Evolutionary conservation across 2,113 vertebrate species (phyloP), one percentile per base, ranked within the genome.

Genomic region (Rostratula benghalensis): DNA sequence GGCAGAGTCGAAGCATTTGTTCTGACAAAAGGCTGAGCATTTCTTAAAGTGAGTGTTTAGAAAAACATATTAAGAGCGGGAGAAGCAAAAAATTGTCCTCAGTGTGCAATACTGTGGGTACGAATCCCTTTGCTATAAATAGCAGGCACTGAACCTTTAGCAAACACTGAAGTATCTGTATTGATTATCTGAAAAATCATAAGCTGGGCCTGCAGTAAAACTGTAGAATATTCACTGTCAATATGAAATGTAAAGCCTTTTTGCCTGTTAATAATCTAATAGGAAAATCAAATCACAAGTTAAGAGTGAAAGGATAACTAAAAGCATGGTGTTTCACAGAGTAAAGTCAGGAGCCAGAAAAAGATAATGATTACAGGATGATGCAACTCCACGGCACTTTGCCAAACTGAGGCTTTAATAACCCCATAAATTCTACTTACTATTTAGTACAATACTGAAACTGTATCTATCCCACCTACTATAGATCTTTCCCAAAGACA

Each of bases 321-420:
- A 96, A 93, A 90, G 96, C 90, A 78, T 64, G 56, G 71, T 87
- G 93, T 95, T 97, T 95, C 96, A 97, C 68, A 59, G 84, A 93
- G 89, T 92, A 96, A 97, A 95, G 97, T 96, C 92, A 97, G 67
- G 78, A 93, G 94, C 92, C 95, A 91, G 91, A 69, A 91, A 96
- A 94, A 97, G 97, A 98, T 97, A 95, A 97, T 90, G 88, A 97
- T 95, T 96, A 87, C 54, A 95, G 89, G 83, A 97, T 97, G 97
- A 98, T 96, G 95, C 97, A 97, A 98, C 89, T 70, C 25, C 48
- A 51, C 24, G 94, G 93, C 93, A 95, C 74, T 48, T 83, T 90
- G 97, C 93, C 95, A 97, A 92, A 94, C 71, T 67, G 16, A 96
- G 96, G 87, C 85, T 83, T 75, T 86, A 93, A 93, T 48, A 89